Evolutionary conservation across 2,888 invertebrate genomes (phyloP).

Genomic region (Cerceris rybyensis): DNA sequence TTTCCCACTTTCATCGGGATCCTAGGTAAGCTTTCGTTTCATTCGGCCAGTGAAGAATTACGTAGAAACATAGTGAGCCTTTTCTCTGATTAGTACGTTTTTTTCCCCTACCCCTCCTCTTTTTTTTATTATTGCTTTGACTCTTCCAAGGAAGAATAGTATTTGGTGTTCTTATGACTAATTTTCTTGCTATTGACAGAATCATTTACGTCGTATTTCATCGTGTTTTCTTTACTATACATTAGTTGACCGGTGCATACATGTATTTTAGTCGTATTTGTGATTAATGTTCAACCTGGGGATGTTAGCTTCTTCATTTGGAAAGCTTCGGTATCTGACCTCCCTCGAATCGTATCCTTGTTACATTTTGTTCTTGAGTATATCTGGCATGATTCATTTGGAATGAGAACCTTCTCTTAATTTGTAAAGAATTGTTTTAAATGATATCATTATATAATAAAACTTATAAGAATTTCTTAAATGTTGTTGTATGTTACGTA

Average conservation of each 20-base stretch:
- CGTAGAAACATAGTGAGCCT: neutral
- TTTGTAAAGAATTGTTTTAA: constrained; percentile 10
- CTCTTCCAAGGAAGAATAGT: constrained; percentile 31
- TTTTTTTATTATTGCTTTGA: constrained; percentile 41
- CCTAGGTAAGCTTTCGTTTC: constrained; percentile 84
- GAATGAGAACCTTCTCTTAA: neutral
- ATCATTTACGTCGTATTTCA: constrained; percentile 38
- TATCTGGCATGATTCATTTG: no score
- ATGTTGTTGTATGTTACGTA: neutral
- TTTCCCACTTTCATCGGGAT: constrained; percentile 89
- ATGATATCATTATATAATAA: constrained; percentile 1
- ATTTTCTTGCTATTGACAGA: constrained; percentile 47
- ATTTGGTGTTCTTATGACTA: constrained; percentile 51
- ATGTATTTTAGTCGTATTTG: constrained; percentile 17
- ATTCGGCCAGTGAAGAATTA: neutral
- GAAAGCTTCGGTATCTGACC: neutral
- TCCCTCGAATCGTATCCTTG: neutral
- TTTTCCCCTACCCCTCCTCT: constrained; percentile 16
- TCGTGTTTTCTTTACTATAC: constrained; percentile 15
- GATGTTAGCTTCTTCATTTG: constrained; percentile 9
- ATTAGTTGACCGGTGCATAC: constrained; percentile 23
- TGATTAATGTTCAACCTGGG: constrained; percentile 18
- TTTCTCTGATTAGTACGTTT: neutral
- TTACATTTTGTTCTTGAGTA: no score
- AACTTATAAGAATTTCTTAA: neutral